Evolutionary conservation across 2,797 vertebrate species (phyloP), one percentile per base, ranked within the genome.

Genomic region (Toxotes lorentzi): DNA sequence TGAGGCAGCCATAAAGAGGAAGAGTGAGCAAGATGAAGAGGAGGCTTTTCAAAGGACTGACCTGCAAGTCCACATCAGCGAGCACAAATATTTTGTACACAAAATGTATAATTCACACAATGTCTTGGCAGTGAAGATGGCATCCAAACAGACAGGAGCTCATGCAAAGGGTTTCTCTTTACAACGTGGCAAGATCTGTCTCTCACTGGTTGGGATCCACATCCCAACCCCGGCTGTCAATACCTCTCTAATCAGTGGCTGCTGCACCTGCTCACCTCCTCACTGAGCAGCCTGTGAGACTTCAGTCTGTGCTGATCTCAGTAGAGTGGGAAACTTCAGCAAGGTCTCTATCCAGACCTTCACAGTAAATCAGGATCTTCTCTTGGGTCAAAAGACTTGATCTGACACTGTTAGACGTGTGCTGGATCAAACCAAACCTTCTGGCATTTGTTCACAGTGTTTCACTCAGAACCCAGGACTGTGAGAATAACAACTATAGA

Each of bases 391-490:
- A 47, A 62, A 7, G 23, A 53, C 2, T 17, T 27, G 7, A 45
- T 51, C 66, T 34, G 59, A 17, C 16, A 43, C 38, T 35, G 58
- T 84, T 54, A 76, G 65, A 54, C 16, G 32, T 63, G 50, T 65
- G 73, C 32, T 66, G 30, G 56, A 73, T 74, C 43, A 47, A 45
- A 76, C 70, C 35, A n/a, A 75, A 50, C 62, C 12, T 57, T 48
- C 61, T 41, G 24, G 35, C 50, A 17, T 60, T 63, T 11, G 24
- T 73, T 66, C 60, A 40, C 53, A 50, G 43, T 1, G 45, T 74
- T 64, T 77, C 67, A 38, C 76, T 53, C 61, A 79, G 71, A 78
- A 9, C 6, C 35, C 32, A 9, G 12, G 32, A 7, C 3, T 34
- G 40, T 9, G 50, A 48, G 7, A 23, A 40, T 1, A 4, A 59